Base-by-base conservation (phyloP, 2,888 invertebrate species). In the Polydrusus tereticollis region DNA sequence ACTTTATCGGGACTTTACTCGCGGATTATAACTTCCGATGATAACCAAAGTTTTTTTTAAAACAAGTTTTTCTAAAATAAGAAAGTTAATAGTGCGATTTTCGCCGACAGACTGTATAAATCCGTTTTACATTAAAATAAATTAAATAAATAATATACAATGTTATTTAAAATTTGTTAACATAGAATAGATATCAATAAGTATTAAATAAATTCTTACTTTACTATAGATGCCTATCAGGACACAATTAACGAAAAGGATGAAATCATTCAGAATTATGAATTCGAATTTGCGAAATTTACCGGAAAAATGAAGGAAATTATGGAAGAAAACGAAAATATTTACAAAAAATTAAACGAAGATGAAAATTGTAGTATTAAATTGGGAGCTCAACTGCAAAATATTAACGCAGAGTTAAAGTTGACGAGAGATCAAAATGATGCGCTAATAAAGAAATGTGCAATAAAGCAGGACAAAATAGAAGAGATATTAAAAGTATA, bases 221-320 rank as follows among this genome's bases (percentile, higher is more conserved):
- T 38, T 18, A 14, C 6, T 58, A 1, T 21, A 73, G 91, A 93
- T 80, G 93, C 94, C 0, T 95, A 94, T 79, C 92, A 94, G 83
- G 94, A 94, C 80, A 92, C 92, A 74, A 83, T 94, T 0, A 88
- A 87, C 77, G 94, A 95, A 78, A 94, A 94, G 81, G 92, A 93
- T 69, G 89, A 89, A 43, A 87, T 94, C 0, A 90, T 95, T 57
- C 81, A 87, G 16, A 90, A 90, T 77, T 94, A 93, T 76, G 92
- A 91, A 78, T 87, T 87, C 41, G 92, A 93, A 81, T 89, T 94
- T 73, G 90, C 91, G 74, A 86, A 87, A 16, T 92, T 94, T 63
- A 91, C 92, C 36, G 90, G 89, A n/a, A 91, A 90, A 80, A 87
- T 93, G 0, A 93, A 93, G 82, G 88, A 90, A 76, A 87, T 94